A percentile compares a stretch with the other conserved stretches of the same genome.
Evolutionary conservation across 2,113 vertebrate species (phyloP).

Genomic region (Stercorarius parasiticus): DNA sequence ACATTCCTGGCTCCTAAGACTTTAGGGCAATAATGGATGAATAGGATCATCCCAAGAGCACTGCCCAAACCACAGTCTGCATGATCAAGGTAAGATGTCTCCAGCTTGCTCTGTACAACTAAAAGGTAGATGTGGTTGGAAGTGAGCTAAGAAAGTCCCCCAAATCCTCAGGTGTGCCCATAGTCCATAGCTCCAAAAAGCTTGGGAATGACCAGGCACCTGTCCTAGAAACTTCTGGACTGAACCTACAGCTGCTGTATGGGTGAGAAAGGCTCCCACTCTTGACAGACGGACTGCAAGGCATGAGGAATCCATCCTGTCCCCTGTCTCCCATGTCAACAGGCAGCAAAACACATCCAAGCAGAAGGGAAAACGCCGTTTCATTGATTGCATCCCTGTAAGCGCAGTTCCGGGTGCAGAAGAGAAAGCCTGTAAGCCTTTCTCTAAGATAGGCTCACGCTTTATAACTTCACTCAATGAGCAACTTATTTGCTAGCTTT

Average conservation of each 20-base stretch:
- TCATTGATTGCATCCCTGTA: neutral
- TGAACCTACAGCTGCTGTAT: neutral
- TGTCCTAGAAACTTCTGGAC: neutral
- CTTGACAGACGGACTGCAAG: neutral
- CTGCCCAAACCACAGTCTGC: neutral
- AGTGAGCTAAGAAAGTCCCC: neutral
- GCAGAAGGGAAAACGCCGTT: neutral
- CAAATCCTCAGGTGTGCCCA: neutral
- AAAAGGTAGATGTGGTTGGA: neutral
- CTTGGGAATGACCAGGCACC: neutral
- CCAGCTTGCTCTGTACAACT: neutral
- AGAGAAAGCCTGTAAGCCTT: neutral
- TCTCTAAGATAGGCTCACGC: rapidly evolving
- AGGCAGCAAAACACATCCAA: neutral
- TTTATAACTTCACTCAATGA: neutral
- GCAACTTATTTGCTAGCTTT: neutral
- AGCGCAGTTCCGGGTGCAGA: neutral
- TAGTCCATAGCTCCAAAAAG: neutral
- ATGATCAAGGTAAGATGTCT: rapidly evolving
- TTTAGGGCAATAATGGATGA: neutral
- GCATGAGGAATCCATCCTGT: neutral
- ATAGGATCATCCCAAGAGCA: neutral
- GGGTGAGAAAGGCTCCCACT: neutral
- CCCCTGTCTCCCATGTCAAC: neutral
- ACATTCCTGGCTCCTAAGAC: neutral